These are phyloP conservation scores for Entomobrya multifasciata DNA, from an alignment of 2,888 invertebrate genomes.

Conservation along the genomic window DNA sequence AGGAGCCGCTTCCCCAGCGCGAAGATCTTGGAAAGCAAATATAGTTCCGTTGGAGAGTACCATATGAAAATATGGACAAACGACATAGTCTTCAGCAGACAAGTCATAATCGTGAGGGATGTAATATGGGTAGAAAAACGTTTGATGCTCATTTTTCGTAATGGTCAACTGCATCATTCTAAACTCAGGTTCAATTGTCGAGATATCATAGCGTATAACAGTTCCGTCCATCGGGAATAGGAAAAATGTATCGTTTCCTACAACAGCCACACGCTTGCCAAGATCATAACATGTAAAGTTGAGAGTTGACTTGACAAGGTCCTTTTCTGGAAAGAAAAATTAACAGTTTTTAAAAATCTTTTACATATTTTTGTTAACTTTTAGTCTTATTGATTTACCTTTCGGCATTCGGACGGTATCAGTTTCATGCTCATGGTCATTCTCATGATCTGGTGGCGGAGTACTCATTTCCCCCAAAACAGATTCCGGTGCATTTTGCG, in stretches of 20 bases:
- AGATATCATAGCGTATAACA: slow-evolving; percentile 74
- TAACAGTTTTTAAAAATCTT: too few relatives aligned
- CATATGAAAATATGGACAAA: slow-evolving; percentile 76
- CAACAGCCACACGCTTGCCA: slow-evolving; percentile 73
- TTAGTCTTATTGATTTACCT: too few relatives aligned
- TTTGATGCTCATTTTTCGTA: slow-evolving; percentile 71
- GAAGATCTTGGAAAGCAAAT: slow-evolving; percentile 73
- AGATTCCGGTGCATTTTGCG: neutral
- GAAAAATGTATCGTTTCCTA: slow-evolving; percentile 72
- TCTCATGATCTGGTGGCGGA: neutral
- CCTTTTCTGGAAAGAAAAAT: neutral
- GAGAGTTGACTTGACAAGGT: neutral
- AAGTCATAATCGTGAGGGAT: slow-evolving; percentile 74
- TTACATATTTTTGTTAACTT: too few relatives aligned
- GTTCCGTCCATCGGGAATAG: slow-evolving; percentile 77
- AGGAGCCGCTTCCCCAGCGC: slow-evolving; percentile 64
- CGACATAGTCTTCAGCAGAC: slow-evolving; percentile 71
- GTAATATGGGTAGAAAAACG: slow-evolving; percentile 77
- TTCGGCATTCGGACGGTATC: too few relatives aligned
- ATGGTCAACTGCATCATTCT: slow-evolving; percentile 76
- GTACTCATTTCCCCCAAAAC: neutral
- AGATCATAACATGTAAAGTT: slow-evolving; percentile 74
- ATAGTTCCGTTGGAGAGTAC: slow-evolving; percentile 75
- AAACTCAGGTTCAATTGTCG: slow-evolving; percentile 76
- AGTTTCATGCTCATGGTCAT: neutral